Conservation (phyloP, 1,140 invertebrate genomes). For the Tyrophagus putrescentiae region DNA sequence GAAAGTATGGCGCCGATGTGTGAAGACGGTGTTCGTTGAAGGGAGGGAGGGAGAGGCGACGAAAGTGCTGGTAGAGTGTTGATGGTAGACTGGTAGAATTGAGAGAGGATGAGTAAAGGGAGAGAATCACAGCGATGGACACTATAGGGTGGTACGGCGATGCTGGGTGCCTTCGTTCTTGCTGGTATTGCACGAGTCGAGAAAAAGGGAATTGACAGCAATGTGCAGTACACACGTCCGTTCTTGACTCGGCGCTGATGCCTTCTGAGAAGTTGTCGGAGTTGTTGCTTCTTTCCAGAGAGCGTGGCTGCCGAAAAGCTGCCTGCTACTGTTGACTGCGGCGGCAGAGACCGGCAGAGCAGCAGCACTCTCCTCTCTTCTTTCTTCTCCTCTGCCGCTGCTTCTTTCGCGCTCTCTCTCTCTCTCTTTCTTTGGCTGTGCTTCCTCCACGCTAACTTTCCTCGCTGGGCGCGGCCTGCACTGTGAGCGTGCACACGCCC, state of each 20-base stretch:
- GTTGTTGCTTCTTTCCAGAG: no score
- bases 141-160: no score
- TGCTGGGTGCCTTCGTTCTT: no score
- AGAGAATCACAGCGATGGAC: no score
- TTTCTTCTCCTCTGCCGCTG: conserved; percentile 6
- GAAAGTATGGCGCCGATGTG: conserved; percentile 8
- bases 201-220: neutral
- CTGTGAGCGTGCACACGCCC: no score
- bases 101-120: no score
- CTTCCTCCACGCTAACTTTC: no score
- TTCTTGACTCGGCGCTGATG: conserved; percentile 17
- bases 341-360: conserved; percentile 15
- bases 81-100: neutral
- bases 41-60: neutral
- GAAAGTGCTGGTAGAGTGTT: neutral
- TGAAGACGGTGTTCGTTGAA: conserved; percentile 25
- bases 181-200: conserved; percentile 6
- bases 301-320: no score
- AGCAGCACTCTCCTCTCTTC: conserved; percentile 11
- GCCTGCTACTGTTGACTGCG: conserved; percentile 20
- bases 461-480: no score
- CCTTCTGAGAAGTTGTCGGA: neutral
- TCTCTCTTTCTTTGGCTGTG: no score
- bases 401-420: conserved; percentile 19
- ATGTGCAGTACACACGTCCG: conserved; percentile 26